phyloP scores from a whole-genome alignment of 2,888 invertebrate species.

The Coelinius sp. region DNA sequence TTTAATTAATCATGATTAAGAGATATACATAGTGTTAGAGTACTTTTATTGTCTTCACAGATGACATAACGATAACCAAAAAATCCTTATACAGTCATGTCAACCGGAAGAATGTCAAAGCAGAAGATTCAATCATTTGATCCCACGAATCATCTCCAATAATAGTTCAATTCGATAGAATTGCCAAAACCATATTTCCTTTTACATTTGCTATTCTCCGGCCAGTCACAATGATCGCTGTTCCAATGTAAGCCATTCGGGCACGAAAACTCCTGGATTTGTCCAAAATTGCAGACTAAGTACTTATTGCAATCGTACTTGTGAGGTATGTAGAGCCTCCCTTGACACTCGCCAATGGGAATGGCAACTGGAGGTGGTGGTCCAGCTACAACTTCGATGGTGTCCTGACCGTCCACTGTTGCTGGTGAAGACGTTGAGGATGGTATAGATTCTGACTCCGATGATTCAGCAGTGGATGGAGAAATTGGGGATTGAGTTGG shows the following conservation, averaged over 20 bases:
- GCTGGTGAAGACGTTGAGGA: slow-evolving; percentile 49
- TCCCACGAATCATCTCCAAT: not conserved
- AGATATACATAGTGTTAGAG: not conserved
- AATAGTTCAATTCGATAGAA: slow-evolving; percentile 18
- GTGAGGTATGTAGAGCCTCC: slow-evolving; percentile 76
- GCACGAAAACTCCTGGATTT: slow-evolving; percentile 79
- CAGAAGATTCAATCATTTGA: not conserved
- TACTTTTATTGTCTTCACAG: slow-evolving; percentile 43
- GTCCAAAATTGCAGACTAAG: slow-evolving; percentile 84
- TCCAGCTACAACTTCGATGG: slow-evolving; percentile 58
- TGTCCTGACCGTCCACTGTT: slow-evolving; percentile 53
- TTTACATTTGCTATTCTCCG: slow-evolving; percentile 79
- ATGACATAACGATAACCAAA: slow-evolving; percentile 41
- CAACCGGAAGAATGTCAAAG: slow-evolving; percentile 54
- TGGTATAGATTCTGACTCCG: slow-evolving; percentile 43
- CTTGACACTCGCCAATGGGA: slow-evolving; percentile 72
- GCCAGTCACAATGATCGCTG: slow-evolving; percentile 85
- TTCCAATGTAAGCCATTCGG: slow-evolving; percentile 85
- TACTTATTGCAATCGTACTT: slow-evolving; percentile 83
- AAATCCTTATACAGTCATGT: slow-evolving; percentile 41
- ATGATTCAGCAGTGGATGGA: slow-evolving; percentile 34
- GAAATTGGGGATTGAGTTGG: slow-evolving; percentile 30
- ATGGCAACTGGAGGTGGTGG: slow-evolving; percentile 46
- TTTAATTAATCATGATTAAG: slow-evolving; percentile 20
- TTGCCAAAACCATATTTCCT: slow-evolving; percentile 40